Evolutionary conservation across 2,888 invertebrate genomes (phyloP), one percentile per base, ranked within the genome.

Genomic region (Metacarcinus magister): DNA sequence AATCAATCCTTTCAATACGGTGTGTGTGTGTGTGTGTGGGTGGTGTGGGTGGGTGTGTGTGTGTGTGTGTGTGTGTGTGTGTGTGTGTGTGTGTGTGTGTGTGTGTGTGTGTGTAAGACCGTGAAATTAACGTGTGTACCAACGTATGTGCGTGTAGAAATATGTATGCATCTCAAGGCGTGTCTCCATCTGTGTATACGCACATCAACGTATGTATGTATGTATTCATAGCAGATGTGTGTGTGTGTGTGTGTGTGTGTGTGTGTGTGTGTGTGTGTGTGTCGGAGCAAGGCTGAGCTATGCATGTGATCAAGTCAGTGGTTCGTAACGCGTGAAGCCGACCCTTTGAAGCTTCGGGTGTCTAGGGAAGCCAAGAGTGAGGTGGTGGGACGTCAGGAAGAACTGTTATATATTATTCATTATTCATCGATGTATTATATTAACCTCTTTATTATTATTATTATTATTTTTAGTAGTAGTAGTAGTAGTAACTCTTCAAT

Each of bases 291-390:
- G 82, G 82, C 82, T 13, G 82, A 32, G 82, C 82, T 82, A 82
- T 82, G 82, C 82, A 82, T 82, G 82, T 82, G 82, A 82, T 82
- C 82, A 82, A 82, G 82, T 28, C 28, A 32, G 82, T 10, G 82
- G 82, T 82, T 82, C 82, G 82, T 32, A 32, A 13, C 82, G 32
- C 32, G 82, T 32, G 82, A 82, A 32, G 82, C 32, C 82, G 32
- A 28, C 82, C 82, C 82, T 82, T 82, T 82, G 82, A 82, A 82
- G 82, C 32, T 82, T 28, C 82, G 82, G 28, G 82, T 32, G 82
- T 82, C 82, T 82, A 32, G 82, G 82, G 82, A 82, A 82, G 82
- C 82, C 82, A 32, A 32, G 82, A 82, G 82, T 28, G 82, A 82
- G 32, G 10, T 3, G 19, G 67, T 2, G 7, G 82, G 67, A 67